Percentiles rank a stretch among this genome's conserved stretches.
Conservation (phyloP, 2,888 invertebrate species). For the Drosophila borealis region DNA sequence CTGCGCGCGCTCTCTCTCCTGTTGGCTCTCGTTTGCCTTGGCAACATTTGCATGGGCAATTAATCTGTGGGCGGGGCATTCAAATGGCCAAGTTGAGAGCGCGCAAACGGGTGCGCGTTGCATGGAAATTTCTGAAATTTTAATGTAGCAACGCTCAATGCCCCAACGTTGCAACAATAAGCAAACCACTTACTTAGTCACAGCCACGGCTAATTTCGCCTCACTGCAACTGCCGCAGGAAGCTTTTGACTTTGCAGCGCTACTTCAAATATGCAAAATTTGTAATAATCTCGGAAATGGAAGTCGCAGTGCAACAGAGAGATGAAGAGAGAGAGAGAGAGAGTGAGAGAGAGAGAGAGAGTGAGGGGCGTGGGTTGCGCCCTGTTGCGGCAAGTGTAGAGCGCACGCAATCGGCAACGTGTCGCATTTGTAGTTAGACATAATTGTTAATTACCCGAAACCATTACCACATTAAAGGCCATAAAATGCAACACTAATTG, state of each 20-base stretch:
- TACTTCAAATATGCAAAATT: slow-evolving; percentile 76
- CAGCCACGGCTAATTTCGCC: slow-evolving; percentile 72
- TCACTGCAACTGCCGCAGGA: slow-evolving; percentile 36
- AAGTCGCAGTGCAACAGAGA: slow-evolving; percentile 8
- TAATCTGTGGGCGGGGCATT: slow-evolving; percentile 54
- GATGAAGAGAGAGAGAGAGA: slow-evolving; percentile 16
- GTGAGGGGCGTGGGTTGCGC: background rate
- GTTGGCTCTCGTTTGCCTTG: background rate
- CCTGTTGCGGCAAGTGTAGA: slow-evolving; percentile 14
- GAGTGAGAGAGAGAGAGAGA: slow-evolving; percentile 9
- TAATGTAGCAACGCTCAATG: slow-evolving; percentile 62
- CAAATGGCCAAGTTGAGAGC: slow-evolving; percentile 46
- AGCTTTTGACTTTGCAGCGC: slow-evolving; percentile 44
- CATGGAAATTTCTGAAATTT: slow-evolving; percentile 64
- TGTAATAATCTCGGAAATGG: slow-evolving; percentile 65
- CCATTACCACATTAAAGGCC: slow-evolving; percentile 81
- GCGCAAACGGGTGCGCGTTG: slow-evolving; percentile 8
- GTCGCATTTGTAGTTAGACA: slow-evolving; percentile 82
- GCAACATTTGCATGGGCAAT: slow-evolving; percentile 74
- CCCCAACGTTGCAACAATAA: slow-evolving; percentile 65
- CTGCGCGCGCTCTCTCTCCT: background rate
- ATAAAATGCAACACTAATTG: slow-evolving; percentile 82
- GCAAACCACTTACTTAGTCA: slow-evolving; percentile 77
- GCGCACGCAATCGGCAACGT: slow-evolving; percentile 78
- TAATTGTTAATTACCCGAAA: slow-evolving; percentile 81